Evolutionary conservation across 92 coral and sea anemone species (phyloP), one percentile per base, ranked within the genome.

Genomic region (Isaurus tuberculatus): DNA sequence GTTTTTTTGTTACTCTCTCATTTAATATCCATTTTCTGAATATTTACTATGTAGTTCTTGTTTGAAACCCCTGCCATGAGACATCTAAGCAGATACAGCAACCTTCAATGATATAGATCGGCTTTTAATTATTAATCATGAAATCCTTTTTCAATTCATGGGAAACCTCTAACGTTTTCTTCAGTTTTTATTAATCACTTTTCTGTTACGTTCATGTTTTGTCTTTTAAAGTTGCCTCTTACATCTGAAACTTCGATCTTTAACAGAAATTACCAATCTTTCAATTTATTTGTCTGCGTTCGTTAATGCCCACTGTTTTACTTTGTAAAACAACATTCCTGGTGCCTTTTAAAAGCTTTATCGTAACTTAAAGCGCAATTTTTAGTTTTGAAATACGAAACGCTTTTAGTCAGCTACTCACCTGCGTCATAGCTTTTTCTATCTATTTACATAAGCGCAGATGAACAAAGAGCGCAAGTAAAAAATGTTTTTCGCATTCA

Each of bases 1-100:
- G 48, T n/a, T 9, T 53, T 75, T 75, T 34, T 77, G 82, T 57
- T 77, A 77, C 82, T 77, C n/a, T n/a, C 82, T 77, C 69, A 77
- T 77, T 77, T 77, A 34, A 60, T 65, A 22, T 58, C 67, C n/a
- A 77, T 77, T 77, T 75, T 61, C 70, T 32, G 17, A 33, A 60
- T 77, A 51, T 77, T 34, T 77, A 33, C 43, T 77, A 23, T 36
- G 0, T 33, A 33, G 68, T 27, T 37, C 48, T 34, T 23, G 36
- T 32, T 69, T 31, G 33, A 65, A 40, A 40, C 44, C 60, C 70
- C 82, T 67, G 82, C 82, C 1, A 60, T 58, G 70, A 77, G 31
- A 30, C 44, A 40, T 34, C 53, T 58, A 36, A 60, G 51, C 82
- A 77, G 30, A 17, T 10, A 34, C 22, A 23, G 44, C 49, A n/a